Evolutionary conservation across 2,888 invertebrate species (phyloP), one percentile per base, ranked within the genome.

Genomic region (Lepas anatifera): DNA sequence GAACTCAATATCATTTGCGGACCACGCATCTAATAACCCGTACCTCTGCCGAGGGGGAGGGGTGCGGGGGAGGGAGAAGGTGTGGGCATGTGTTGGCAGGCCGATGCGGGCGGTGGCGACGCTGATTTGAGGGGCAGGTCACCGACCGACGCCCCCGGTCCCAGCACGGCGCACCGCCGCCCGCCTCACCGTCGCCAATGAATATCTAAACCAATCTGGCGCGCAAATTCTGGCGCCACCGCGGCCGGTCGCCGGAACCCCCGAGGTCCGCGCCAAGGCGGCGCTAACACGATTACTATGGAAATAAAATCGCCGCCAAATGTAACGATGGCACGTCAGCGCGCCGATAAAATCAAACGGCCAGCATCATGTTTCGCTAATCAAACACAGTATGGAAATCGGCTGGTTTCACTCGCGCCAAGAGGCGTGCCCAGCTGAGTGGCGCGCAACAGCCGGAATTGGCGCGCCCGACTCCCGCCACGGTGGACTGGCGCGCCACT

Each of bases 21-120:
- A n/a, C n/a, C n/a, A n/a, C n/a, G n/a, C n/a, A n/a, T 58, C 32
- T 58, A 58, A 58, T 58, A 58, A 58, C 58, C 58, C 58, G 58
- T 27, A 58, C 32, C 25, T 25, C 8, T 16, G 18, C 32, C 27
- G 58, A 13, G 58, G 4, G 58, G 18, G 29, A 11, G 11, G 13
- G 29, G 32, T 2, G 25, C 7, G 32, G 18, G 32, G 13, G n/a
- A n/a, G n/a, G n/a, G n/a, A n/a, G n/a, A n/a, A n/a, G n/a, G n/a
- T n/a, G n/a, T n/a, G n/a, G n/a, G n/a, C n/a, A n/a, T n/a, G n/a
- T n/a, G n/a, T n/a, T n/a, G n/a, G n/a, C n/a, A n/a, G n/a, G n/a
- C n/a, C 32, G 6, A 58, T 58, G 58, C 58, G 58, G 58, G 58
- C 58, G 58, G 27, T 18, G 2, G 18, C 11, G 27, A 2, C 27